Conservation (phyloP, 2,797 vertebrate genomes). For the Tadarida brasiliensis region DNA sequence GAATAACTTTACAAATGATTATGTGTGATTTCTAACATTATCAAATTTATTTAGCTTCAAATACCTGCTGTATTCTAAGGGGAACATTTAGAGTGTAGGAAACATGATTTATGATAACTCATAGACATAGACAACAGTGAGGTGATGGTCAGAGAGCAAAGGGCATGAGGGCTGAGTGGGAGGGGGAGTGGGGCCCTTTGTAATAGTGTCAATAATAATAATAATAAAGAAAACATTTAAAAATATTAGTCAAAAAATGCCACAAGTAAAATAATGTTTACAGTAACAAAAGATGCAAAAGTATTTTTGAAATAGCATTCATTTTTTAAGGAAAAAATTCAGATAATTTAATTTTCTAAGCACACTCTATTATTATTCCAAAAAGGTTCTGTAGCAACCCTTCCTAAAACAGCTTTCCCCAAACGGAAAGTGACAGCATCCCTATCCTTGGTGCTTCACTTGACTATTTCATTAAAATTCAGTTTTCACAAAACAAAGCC, state of each 20-base stretch:
- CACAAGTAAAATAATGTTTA: background rate
- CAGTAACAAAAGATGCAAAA: background rate
- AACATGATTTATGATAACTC: background rate
- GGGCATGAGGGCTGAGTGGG: background rate
- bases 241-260: background rate
- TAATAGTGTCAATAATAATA: background rate
- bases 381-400: background rate
- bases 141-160: background rate
- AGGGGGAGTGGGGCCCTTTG: background rate
- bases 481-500: conserved; percentile 45
- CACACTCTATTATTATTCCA: background rate
- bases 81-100: background rate
- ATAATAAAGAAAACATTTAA: background rate
- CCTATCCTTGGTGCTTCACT: background rate
- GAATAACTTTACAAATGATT: background rate
- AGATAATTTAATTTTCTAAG: background rate
- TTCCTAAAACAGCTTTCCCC: background rate
- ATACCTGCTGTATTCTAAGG: background rate
- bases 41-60: background rate
- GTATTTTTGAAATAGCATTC: background rate
- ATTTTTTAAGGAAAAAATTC: background rate
- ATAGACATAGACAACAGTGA: background rate
- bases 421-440: conserved; percentile 21
- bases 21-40: background rate
- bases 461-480: conserved; percentile 26